Evolutionary conservation across 2,113 vertebrate genomes (phyloP).

Genomic region (Prinia subflava): DNA sequence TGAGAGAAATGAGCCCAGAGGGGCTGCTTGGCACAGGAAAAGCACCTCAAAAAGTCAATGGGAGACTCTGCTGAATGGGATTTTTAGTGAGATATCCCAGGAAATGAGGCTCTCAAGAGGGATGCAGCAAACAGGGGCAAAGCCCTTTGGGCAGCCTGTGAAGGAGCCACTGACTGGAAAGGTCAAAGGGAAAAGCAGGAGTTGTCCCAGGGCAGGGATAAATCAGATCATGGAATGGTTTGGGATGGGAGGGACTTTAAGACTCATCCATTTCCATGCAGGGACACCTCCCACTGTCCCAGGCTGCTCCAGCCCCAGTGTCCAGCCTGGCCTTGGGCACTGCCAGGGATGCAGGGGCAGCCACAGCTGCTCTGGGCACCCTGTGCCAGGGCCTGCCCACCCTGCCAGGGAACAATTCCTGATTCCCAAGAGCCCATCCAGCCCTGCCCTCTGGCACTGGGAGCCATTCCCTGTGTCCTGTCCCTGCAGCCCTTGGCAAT

Average conservation of each 20-base stretch:
- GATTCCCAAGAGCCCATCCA: no score
- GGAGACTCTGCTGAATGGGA: neutral
- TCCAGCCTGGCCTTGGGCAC: no score
- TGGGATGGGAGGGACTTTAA: no score
- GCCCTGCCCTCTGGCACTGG: no score
- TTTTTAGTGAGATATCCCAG: neutral
- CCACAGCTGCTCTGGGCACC: no score
- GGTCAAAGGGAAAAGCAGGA: neutral
- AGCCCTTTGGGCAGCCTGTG: neutral
- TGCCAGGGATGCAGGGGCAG: no score
- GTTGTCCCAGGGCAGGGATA: neutral
- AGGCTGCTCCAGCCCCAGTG: no score
- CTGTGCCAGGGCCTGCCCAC: no score
- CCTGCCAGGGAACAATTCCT: no score
- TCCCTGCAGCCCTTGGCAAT: no score
- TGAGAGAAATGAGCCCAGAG: neutral
- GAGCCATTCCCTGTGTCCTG: no score
- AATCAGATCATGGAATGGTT: neutral
- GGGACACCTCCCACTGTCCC: neutral
- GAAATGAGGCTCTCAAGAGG: neutral
- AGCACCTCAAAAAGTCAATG: neutral
- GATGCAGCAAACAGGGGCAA: neutral
- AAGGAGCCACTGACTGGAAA: neutral
- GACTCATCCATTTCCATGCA: accelerated
- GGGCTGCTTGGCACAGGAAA: neutral